Base-by-base conservation (phyloP, 2,113 vertebrate species). In the Silurus asotus region DNA sequence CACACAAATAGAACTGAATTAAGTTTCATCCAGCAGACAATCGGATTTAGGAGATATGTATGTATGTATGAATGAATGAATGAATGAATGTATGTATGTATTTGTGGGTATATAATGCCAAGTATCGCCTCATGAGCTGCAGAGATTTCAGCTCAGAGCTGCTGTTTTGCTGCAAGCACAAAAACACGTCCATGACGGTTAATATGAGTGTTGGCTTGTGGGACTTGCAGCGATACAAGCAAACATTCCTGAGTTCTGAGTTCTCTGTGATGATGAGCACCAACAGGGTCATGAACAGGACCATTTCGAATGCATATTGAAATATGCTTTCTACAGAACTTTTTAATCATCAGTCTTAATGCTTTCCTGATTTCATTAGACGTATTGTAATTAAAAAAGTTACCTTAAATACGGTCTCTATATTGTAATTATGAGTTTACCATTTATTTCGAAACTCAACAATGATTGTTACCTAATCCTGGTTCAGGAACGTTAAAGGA, bases 121-220 rank as follows among this genome's bases (percentile, higher is more conserved):
- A 61, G 77, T 28, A 13, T 80, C 49, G 28, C 17, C 82, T 56
- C 65, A 74, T 25, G 86, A 81, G 86, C 8, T 6, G 19, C 37
- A 74, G 45, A 76, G 23, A n/a, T 65, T 37, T 48, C 62, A 48
- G 13, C 49, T 20, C 45, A 8, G 56, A 48, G 23, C 37, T 45
- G 82, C 3, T 62, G 49, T 76, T 84, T 64, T 65, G 58, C 67
- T 65, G 19, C 3, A 25, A 76, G 62, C 55, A 6, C 70, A 62
- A 58, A 14, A 62, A 77, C 37, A 37, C 37, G 23, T 83, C 20
- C 75, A 55, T 53, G 19, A 15, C 8, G 55, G 55, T 78, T 82
- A 84, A 87, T 87, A 81, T 48, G 37, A 84, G 69, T 28, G 49
- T 49, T 72, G 62, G 80, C 81, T 81, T 61, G 20, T 67, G 82